Evolutionary conservation across 2,888 invertebrate species (phyloP).

Genomic region (Noctua comes): DNA sequence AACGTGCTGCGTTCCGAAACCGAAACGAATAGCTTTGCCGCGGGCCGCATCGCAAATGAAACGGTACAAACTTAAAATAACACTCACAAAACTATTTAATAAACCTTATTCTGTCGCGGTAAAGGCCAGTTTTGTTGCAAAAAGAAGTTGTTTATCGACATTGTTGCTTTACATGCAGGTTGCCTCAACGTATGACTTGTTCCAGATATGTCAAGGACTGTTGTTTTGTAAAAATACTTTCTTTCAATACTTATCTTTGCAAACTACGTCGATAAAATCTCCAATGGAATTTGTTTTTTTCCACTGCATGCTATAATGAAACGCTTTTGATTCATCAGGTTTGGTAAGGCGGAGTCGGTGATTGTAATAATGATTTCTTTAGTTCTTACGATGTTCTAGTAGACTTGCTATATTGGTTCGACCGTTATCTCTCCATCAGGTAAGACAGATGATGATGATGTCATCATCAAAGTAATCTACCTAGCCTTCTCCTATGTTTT

Average conservation of each 20-base stretch:
- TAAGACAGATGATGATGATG: background rate
- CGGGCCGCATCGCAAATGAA: constrained; percentile 82
- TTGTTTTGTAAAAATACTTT: constrained; percentile 82
- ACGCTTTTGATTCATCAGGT: constrained; percentile 18
- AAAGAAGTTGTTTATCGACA: constrained; percentile 54
- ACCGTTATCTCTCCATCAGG: background rate
- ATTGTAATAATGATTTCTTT: background rate
- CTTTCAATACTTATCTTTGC: constrained; percentile 76
- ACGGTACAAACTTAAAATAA: constrained; percentile 65
- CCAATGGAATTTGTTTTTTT: constrained; percentile 54
- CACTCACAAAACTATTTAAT: constrained; percentile 51
- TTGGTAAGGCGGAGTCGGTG: background rate
- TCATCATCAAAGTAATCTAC: background rate
- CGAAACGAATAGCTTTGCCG: constrained; percentile 80
- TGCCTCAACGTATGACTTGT: constrained; percentile 79
- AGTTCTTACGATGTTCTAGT: background rate
- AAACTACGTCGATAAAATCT: constrained; percentile 61
- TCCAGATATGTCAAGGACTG: constrained; percentile 87
- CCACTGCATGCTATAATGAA: constrained; percentile 31
- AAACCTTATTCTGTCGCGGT: constrained; percentile 52
- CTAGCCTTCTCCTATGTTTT: background rate
- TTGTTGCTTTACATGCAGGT: constrained; percentile 69
- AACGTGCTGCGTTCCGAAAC: constrained; percentile 75
- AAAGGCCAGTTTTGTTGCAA: constrained; percentile 51
- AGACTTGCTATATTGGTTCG: background rate